Percentiles rank a stretch among this genome's conserved stretches.
Evolutionary conservation across 2,113 vertebrate genomes (phyloP).

Genomic region (Cyphomyrus discorhynchus): DNA sequence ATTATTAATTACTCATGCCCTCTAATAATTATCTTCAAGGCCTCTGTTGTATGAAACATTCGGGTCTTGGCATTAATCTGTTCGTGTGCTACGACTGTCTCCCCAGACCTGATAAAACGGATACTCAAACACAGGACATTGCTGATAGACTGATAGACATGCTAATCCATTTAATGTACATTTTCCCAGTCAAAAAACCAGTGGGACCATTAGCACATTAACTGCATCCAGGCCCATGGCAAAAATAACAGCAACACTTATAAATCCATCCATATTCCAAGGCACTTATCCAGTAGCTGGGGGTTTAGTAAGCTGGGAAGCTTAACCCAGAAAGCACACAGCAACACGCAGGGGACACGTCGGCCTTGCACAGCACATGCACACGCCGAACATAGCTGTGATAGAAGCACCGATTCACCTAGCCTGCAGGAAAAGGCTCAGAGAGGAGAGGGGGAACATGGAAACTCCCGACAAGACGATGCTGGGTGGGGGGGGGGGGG

Average conservation of each 20-base stretch:
- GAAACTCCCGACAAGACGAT: neutral
- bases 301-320: neutral
- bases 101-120: neutral
- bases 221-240: neutral
- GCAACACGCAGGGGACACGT: neutral
- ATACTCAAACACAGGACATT: neutral
- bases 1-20: constrained; percentile 14
- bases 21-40: neutral
- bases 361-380: neutral
- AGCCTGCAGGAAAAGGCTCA: neutral
- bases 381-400: neutral
- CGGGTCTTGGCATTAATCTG: neutral
- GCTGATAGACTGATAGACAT: neutral
- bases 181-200: neutral
- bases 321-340: neutral
- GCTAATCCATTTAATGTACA: neutral
- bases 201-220: neutral
- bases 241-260: neutral
- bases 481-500: neutral
- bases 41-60: neutral
- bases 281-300: neutral
- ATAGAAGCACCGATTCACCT: neutral
- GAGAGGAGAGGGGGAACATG: neutral
- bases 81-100: neutral
- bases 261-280: neutral